Evolutionary conservation across 2,113 vertebrate species (phyloP).

Genomic region (Gorsachius goisagi): DNA sequence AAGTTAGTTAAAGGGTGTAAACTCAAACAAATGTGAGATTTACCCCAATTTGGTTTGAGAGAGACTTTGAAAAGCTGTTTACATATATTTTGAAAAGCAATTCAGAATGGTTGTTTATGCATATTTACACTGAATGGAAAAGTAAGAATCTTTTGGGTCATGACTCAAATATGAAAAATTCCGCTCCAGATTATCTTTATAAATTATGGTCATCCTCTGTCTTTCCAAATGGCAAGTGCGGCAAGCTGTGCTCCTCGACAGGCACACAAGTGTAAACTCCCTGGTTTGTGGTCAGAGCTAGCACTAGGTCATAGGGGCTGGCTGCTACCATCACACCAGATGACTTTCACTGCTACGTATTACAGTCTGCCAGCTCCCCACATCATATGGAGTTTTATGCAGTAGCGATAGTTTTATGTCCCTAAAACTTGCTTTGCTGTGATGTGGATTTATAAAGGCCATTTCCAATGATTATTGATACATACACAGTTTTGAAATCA

Average conservation of each 20-base stretch:
- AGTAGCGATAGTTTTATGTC: background rate
- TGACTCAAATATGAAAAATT: background rate
- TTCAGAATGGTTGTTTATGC: background rate
- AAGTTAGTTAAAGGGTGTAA: slow-evolving; percentile 18
- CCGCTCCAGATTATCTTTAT: background rate
- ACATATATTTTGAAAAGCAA: background rate
- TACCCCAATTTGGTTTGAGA: slow-evolving; percentile 6
- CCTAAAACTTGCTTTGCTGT: background rate
- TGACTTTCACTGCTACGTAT: background rate
- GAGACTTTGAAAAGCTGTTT: slow-evolving; percentile 6
- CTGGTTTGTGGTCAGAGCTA: background rate
- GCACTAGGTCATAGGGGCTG: background rate
- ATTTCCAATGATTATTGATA: background rate
- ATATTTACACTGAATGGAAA: background rate
- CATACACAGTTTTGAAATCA: background rate
- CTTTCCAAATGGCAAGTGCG: background rate
- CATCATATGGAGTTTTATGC: background rate
- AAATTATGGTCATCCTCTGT: background rate
- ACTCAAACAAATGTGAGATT: slow-evolving; percentile 23
- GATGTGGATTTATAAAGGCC: background rate
- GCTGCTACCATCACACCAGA: background rate
- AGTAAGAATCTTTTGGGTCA: background rate
- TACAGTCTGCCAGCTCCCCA: background rate
- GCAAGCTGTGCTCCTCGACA: background rate
- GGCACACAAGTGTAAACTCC: background rate